Evolutionary conservation across 2,113 vertebrate genomes (phyloP), one percentile per base, ranked within the genome.

Genomic region (Anarrhichthys ocellatus): DNA sequence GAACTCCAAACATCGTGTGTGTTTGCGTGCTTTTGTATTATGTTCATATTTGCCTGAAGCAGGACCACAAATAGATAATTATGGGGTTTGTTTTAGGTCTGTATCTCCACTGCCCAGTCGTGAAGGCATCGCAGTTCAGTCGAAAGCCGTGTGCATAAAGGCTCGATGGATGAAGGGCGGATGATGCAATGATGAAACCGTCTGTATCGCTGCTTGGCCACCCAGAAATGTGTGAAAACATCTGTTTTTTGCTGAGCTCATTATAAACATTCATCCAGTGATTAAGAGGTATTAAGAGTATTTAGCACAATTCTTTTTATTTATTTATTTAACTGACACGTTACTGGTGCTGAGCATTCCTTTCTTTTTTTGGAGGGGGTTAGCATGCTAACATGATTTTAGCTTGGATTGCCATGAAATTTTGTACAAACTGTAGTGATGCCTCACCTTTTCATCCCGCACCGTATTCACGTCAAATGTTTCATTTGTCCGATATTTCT

Each of bases 1-100:
- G 88, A 92, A 92, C 52, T 88, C 82, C 85, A 79, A 85, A 79
- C 85, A 84, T 78, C 63, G 72, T 87, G 87, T 86, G 78, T 88
- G 80, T 85, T 32, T 32, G 81, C 85, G 78, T 82, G 81, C 87
- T 85, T 83, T 85, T 84, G 86, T 89, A 27, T 89, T 82, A 38
- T 87, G 80, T 70, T 90, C 82, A 11, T 79, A 68, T 87, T 73
- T 78, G 78, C 86, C 80, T 29, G 2, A 74, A 88, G 82, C 73
- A 46, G 68, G 42, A 88, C 85, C 87, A 70, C 88, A 90, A 87
- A 88, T 82, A 87, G 74, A 83, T 87, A 66, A 87, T 89, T 92
- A 87, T 76, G 84, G 92, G 32, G 3, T 88, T 82, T 83, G 71
- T 86, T 83, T 87, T 76, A 85, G 81, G 87, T 27, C 80, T 86